Evolutionary conservation across 1,140 invertebrate species (phyloP).

Genomic region (Panagrolaimus sp.): DNA sequence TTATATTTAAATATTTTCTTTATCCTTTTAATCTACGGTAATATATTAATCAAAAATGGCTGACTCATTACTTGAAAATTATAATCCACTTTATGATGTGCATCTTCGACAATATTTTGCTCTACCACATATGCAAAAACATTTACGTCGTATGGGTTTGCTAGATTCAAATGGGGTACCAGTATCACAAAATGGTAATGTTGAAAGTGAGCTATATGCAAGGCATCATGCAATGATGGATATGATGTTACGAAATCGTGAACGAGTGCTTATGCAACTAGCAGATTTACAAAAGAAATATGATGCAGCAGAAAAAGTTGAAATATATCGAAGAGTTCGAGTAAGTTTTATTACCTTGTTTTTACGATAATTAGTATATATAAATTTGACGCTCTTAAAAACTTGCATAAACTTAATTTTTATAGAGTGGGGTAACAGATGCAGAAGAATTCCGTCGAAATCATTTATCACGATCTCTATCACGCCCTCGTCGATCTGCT

Average conservation of each 20-base stretch:
- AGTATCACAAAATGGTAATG: conserved; percentile 22
- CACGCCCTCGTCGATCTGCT: conserved; percentile 39
- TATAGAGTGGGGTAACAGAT: conserved; percentile 45
- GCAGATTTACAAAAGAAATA: conserved; percentile 52
- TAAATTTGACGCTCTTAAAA: too few relatives aligned
- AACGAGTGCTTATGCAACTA: conserved; percentile 46
- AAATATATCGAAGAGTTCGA: conserved; percentile 49
- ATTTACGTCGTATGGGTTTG: conserved; percentile 47
- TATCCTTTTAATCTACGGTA: too few relatives aligned
- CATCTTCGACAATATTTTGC: conserved; percentile 55
- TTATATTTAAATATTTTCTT: too few relatives aligned
- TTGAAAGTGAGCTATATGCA: conserved; percentile 38
- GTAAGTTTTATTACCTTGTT: too few relatives aligned
- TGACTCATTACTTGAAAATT: conserved; percentile 33
- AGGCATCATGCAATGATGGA: conserved; percentile 53
- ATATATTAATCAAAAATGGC: conserved; percentile 26
- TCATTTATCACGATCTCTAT: conserved; percentile 39
- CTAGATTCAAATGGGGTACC: conserved; percentile 36
- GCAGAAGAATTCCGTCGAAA: conserved; percentile 35
- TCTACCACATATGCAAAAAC: conserved; percentile 55
- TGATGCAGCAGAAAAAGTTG: conserved; percentile 54
- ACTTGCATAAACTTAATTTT: neutral
- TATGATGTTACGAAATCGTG: conserved; percentile 49
- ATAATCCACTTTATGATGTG: conserved; percentile 48
- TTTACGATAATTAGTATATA: too few relatives aligned